These are phyloP conservation scores for Pachyramphus minor DNA, from an alignment of 2,113 vertebrate species.

Conservation along the genomic window DNA sequence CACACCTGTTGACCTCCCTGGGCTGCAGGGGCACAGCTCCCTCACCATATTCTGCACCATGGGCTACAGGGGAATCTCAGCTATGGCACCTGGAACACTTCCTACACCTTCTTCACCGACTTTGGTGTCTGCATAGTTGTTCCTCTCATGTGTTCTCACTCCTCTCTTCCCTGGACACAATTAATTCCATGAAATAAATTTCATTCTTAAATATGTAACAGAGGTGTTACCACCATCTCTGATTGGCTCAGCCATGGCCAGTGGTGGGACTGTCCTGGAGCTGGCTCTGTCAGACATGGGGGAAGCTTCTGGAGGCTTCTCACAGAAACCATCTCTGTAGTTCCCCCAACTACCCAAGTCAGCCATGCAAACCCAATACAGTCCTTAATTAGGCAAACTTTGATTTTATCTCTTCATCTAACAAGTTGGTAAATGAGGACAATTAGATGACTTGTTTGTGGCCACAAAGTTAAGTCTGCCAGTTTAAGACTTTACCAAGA, in stretches of 20 bases:
- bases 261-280: background rate
- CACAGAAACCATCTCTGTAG: background rate
- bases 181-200: background rate
- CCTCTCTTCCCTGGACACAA: background rate
- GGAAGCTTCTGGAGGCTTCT: background rate
- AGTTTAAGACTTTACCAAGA: background rate
- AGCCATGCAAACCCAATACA: background rate
- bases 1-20: background rate
- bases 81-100: background rate
- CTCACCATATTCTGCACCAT: rapidly evolving
- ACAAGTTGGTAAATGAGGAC: background rate
- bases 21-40: background rate
- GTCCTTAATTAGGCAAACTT: background rate
- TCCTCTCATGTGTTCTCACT: no score
- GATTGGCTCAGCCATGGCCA: background rate
- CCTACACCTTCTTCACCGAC: background rate
- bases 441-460: background rate
- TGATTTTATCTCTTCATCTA: background rate
- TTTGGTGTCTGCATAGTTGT: background rate
- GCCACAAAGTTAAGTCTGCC: background rate
- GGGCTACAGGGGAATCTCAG: background rate
- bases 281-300: background rate
- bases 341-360: background rate
- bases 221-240: background rate
- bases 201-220: background rate